Conservation (phyloP, 23 tunicate genomes). For the Trididemnum clinides region DNA sequence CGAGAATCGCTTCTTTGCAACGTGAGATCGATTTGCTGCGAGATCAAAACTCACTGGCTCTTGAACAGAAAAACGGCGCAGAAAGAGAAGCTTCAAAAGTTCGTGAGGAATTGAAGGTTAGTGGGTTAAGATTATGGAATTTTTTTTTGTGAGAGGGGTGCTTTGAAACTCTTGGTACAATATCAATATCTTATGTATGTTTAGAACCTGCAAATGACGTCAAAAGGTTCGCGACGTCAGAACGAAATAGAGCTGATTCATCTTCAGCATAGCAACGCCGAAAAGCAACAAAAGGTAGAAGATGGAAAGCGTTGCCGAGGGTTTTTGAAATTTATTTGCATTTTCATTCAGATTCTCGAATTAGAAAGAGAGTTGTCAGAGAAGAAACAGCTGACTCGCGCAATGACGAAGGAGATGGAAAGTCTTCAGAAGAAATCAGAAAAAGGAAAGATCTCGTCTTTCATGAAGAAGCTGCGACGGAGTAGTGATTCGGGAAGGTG, state of each 20-base stretch:
- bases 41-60: constrained; percentile 77
- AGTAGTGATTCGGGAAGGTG: constrained; percentile 53
- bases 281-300: constrained; percentile 71
- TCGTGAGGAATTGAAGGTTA: constrained; percentile 71
- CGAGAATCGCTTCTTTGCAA: constrained; percentile 62
- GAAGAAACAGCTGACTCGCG: constrained; percentile 66
- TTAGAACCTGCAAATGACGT: constrained; percentile 43
- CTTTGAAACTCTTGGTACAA: too few species aligned
- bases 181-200: background rate
- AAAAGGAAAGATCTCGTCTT: constrained; percentile 60
- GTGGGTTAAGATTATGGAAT: too few species aligned
- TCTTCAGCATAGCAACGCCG: constrained; percentile 85
- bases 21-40: constrained; percentile 79
- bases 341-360: constrained; percentile 48
- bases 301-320: background rate
- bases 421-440: constrained; percentile 59
- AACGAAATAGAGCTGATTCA: constrained; percentile 71
- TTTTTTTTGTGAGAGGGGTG: too few species aligned
- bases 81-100: constrained; percentile 60
- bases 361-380: constrained; percentile 67
- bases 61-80: constrained; percentile 62
- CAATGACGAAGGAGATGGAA: constrained; percentile 68
- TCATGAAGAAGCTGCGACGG: constrained; percentile 75
- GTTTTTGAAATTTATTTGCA: background rate
- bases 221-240: constrained; percentile 67